These are phyloP conservation scores for Geotrupes spiniger DNA, from an alignment of 2,888 invertebrate genomes.

Conservation along the genomic window DNA sequence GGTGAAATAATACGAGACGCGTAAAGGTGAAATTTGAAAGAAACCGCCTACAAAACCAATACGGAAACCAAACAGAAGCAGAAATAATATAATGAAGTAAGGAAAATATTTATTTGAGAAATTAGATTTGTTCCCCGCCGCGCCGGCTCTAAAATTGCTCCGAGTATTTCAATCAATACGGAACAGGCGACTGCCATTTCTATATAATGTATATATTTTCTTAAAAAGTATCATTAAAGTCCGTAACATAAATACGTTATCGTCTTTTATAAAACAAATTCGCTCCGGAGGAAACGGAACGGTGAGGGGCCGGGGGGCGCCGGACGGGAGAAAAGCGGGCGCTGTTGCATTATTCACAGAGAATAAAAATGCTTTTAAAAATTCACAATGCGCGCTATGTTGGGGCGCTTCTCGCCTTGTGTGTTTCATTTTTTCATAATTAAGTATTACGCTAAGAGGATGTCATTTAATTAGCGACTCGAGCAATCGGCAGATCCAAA, in stretches of 20 bases:
- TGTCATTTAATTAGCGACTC: slow-evolving; percentile 14
- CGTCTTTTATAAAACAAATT: slow-evolving; percentile 39
- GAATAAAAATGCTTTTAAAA: slow-evolving; percentile 40
- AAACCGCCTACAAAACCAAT: slow-evolving; percentile 21
- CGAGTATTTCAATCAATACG: slow-evolving; percentile 44
- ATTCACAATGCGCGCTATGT: slow-evolving; percentile 33
- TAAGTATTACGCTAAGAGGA: slow-evolving; percentile 19
- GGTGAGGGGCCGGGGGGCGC: too few species aligned
- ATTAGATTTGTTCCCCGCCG: slow-evolving; percentile 50
- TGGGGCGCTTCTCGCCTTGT: slow-evolving; percentile 9
- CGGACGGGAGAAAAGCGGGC: slow-evolving; percentile 8
- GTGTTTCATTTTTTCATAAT: slow-evolving; percentile 17
- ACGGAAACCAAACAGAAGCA: slow-evolving; percentile 46
- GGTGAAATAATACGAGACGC: slow-evolving; percentile 36
- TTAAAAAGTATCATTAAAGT: slow-evolving; percentile 46
- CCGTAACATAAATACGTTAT: slow-evolving; percentile 43
- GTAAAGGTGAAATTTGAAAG: slow-evolving; percentile 11
- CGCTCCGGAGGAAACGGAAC: slow-evolving; percentile 11
- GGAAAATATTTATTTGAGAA: slow-evolving; percentile 53
- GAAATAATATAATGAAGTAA: slow-evolving; percentile 52
- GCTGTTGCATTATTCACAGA: slow-evolving; percentile 40
- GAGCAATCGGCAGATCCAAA: too few species aligned
- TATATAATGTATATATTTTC: slow-evolving; percentile 42
- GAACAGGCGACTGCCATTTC: slow-evolving; percentile 42
- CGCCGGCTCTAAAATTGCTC: slow-evolving; percentile 38